Percentiles rank a stretch among this genome's conserved stretches.
Conservation (phyloP, 2,797 vertebrate genomes). For the Ara ararauna region DNA sequence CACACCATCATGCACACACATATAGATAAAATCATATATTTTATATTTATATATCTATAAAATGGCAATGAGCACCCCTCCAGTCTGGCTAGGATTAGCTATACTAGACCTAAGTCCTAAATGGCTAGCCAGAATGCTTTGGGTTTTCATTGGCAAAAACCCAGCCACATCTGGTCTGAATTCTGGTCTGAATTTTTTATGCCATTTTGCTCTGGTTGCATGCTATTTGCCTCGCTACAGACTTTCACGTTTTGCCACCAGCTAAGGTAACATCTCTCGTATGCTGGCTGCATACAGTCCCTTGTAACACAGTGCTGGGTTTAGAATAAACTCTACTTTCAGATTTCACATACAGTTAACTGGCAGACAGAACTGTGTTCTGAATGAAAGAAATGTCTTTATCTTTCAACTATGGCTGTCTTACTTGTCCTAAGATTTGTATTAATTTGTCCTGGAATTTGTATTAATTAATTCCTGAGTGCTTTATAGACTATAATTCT, state of each 20-base stretch:
- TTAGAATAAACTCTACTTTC: background rate
- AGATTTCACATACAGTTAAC: background rate
- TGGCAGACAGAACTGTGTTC: background rate
- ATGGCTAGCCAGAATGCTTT: background rate
- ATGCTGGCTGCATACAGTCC: background rate
- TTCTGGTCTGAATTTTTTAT: background rate
- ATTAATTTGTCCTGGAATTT: slow-evolving; percentile 2
- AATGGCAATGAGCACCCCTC: background rate
- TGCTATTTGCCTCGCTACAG: background rate
- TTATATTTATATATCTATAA: too few species aligned
- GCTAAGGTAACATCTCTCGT: background rate
- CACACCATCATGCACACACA: background rate
- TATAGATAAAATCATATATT: too few species aligned
- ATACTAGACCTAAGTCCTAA: background rate
- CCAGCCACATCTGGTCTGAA: background rate
- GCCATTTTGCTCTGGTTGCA: background rate
- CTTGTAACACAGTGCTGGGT: background rate
- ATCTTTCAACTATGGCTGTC: background rate
- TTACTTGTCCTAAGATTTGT: background rate
- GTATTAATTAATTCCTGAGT: background rate
- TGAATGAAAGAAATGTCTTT: background rate
- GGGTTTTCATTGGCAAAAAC: background rate
- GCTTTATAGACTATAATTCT: background rate
- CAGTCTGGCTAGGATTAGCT: background rate
- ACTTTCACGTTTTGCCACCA: background rate